Conservation (phyloP, 2,113 vertebrate species). For the Acinonyx jubatus region DNA sequence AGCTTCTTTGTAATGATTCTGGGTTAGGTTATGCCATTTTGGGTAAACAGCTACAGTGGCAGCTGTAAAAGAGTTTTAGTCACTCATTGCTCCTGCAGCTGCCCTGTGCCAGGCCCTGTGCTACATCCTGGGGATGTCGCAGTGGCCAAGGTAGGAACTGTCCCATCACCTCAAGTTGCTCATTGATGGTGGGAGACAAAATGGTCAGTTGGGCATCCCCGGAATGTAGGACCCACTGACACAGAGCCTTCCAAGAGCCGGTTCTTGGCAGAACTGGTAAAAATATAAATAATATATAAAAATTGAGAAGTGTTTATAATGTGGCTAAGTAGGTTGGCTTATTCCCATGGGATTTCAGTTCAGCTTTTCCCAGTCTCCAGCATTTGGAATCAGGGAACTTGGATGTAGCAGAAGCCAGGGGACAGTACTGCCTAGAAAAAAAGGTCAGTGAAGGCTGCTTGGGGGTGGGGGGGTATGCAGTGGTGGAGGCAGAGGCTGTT, state of each 20-base stretch:
- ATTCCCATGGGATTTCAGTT: not conserved
- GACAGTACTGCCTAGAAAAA: not conserved
- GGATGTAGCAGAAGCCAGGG: not conserved
- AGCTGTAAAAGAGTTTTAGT: not conserved
- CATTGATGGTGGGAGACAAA: not conserved
- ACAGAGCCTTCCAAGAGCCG: not conserved
- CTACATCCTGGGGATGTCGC: not conserved
- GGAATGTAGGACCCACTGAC: not conserved
- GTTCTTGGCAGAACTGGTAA: not conserved
- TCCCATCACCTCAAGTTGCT: not conserved
- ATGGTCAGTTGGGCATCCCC: not conserved
- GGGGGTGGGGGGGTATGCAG: not conserved
- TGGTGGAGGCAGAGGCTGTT: not conserved
- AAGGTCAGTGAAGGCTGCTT: not conserved
- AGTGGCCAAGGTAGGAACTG: not conserved
- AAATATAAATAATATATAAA: not conserved
- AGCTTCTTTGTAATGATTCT: not conserved
- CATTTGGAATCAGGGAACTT: not conserved
- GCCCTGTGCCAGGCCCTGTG: not conserved
- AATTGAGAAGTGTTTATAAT: not conserved
- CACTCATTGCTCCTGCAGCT: not conserved
- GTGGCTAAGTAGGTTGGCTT: not conserved
- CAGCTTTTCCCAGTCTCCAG: not conserved
- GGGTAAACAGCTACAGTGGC: not conserved
- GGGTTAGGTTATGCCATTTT: not conserved